Percentiles rank a stretch among this genome's conserved stretches.
phyloP scores from a whole-genome alignment of 2,113 vertebrate genomes.

The Mormyrus lacerda region DNA sequence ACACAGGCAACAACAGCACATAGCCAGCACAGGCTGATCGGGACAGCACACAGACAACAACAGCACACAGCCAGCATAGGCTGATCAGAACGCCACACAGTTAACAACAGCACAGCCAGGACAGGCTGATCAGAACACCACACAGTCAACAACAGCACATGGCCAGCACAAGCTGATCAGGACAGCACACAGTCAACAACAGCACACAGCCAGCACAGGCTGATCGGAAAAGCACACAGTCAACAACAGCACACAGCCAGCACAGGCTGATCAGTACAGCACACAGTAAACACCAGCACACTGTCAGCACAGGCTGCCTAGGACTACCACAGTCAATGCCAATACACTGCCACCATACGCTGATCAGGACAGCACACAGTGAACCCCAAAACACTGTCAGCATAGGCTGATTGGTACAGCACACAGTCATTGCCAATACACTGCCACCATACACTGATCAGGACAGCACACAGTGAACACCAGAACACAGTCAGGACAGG shows the following conservation, averaged over 20 bases:
- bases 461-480: not conserved
- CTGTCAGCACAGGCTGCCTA: not conserved
- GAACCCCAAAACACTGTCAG: not conserved
- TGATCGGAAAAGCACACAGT: not conserved
- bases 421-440: not conserved
- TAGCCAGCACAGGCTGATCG: not conserved
- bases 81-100: not conserved
- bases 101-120: not conserved
- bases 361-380: not conserved
- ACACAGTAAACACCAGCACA: not conserved
- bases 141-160: not conserved
- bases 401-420: not conserved
- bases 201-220: not conserved
- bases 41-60: not conserved
- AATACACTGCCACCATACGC: not conserved
- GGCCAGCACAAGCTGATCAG: not conserved
- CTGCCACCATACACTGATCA: not conserved
- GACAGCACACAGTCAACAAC: not conserved
- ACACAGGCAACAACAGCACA: not conserved
- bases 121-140: not conserved
- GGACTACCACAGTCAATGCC: not conserved
- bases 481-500: not conserved
- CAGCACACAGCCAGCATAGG: not conserved
- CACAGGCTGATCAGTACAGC: not conserved
- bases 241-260: not conserved